Conservation (phyloP, 35 echinoderm and acorn worm genomes). For the Strongylocentrotus purpuratus region DNA sequence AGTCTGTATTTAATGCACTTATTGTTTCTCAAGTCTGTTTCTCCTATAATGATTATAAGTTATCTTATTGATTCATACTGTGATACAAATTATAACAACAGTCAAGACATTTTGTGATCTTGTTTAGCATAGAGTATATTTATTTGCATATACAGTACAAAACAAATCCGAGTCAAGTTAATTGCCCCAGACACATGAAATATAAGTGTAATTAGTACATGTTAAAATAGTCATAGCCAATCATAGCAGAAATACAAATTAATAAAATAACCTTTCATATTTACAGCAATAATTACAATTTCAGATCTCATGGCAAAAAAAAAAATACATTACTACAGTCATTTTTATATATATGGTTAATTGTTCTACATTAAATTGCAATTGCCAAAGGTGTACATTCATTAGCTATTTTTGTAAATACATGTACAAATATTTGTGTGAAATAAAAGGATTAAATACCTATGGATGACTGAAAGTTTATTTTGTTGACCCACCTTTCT, state of each 20-base stretch:
- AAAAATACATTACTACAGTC: not conserved
- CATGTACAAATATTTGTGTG: too few species aligned
- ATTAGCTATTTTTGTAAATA: too few species aligned
- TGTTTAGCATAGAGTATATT: constrained; percentile 5
- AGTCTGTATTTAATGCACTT: too few species aligned
- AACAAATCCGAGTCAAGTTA: not conserved
- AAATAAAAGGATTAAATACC: too few species aligned
- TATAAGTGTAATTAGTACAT: not conserved
- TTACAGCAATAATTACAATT: not conserved
- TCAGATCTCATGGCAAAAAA: not conserved
- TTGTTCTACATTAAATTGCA: not conserved
- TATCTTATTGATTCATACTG: too few species aligned
- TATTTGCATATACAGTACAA: constrained; percentile 5
- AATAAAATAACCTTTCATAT: not conserved
- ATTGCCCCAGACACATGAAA: not conserved
- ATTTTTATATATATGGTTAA: not conserved
- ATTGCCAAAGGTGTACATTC: not conserved
- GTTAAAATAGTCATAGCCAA: not conserved
- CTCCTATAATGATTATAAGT: too few species aligned
- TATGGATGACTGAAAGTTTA: too few species aligned
- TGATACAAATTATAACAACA: not conserved
- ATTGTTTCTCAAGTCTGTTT: too few species aligned
- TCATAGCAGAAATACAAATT: not conserved
- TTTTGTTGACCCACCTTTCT: too few species aligned
- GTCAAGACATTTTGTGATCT: not conserved